Evolutionary conservation across 2,797 vertebrate species (phyloP).

Genomic region (Mormyrus hasselquistii): DNA sequence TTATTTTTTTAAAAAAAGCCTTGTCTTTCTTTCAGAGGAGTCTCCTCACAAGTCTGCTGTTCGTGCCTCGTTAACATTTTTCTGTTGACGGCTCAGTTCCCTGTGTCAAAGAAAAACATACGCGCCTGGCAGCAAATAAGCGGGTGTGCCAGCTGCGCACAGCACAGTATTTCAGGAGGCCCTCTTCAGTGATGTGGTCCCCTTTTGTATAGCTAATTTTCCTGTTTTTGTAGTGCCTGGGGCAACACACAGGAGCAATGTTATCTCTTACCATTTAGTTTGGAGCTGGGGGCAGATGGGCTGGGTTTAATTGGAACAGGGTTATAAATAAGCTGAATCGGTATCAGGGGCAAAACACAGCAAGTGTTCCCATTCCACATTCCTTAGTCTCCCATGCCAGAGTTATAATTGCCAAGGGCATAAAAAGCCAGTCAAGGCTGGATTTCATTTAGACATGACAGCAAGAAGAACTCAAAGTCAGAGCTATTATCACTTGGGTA

Average conservation of each 20-base stretch:
- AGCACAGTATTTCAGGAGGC: background rate
- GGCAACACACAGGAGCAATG: slow-evolving; percentile 28
- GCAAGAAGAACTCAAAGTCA: background rate
- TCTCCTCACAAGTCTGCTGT: slow-evolving; percentile 2
- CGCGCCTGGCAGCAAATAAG: background rate
- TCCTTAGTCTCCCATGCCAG: slow-evolving; percentile 21
- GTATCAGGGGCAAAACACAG: slow-evolving; percentile 39
- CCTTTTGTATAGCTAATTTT: slow-evolving; percentile 25
- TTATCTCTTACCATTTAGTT: slow-evolving; percentile 33
- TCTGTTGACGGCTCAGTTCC: background rate
- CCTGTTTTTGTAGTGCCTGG: slow-evolving; percentile 28
- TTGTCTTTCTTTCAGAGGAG: background rate
- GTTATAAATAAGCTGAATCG: slow-evolving; percentile 44
- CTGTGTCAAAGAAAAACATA: background rate
- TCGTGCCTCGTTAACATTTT: background rate
- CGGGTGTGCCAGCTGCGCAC: background rate
- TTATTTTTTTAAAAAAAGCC: background rate
- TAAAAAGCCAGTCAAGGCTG: slow-evolving; percentile 22
- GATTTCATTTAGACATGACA: background rate
- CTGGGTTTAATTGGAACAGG: slow-evolving; percentile 42
- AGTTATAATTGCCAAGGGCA: slow-evolving; percentile 34
- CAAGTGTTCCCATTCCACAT: slow-evolving; percentile 32
- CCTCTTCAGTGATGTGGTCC: slow-evolving; percentile 24
- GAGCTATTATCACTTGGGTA: slow-evolving; percentile 4
- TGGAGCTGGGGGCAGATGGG: slow-evolving; percentile 35